Evolutionary conservation across 2,888 invertebrate species (phyloP).

Genomic region (Nemapogon koenigi): DNA sequence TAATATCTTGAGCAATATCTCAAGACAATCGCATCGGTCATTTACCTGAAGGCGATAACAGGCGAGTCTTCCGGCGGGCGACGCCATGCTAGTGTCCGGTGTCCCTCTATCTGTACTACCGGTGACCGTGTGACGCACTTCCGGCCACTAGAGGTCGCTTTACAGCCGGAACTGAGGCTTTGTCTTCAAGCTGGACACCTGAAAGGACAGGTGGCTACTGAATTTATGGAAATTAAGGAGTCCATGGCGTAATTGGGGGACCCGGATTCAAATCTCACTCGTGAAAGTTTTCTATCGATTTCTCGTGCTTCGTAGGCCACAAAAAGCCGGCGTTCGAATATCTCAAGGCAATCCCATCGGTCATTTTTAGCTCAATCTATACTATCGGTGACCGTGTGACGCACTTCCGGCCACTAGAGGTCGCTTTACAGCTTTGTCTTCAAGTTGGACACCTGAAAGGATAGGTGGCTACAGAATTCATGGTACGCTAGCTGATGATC

Average conservation of each 20-base stretch:
- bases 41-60: constrained; percentile 24
- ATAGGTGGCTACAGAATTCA: too few relatives aligned
- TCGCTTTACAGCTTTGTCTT: neutral
- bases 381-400: constrained; percentile 42
- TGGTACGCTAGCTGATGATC: too few relatives aligned
- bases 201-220: too few relatives aligned
- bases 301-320: too few relatives aligned
- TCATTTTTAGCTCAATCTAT: constrained; percentile 33
- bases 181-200: neutral
- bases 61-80: constrained; percentile 47
- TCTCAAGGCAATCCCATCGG: constrained; percentile 9
- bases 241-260: too few relatives aligned
- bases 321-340: too few relatives aligned
- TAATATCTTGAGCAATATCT: too few relatives aligned
- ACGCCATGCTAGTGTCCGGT: constrained; percentile 25
- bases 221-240: too few relatives aligned
- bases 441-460: neutral
- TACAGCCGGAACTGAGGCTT: neutral
- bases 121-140: constrained; percentile 47
- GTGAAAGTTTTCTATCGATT: too few relatives aligned
- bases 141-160: constrained; percentile 23
- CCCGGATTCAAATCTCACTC: too few relatives aligned
- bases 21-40: constrained; percentile 11
- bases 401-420: constrained; percentile 39
- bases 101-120: constrained; percentile 41